phyloP scores from a whole-genome alignment of 2,113 vertebrate species.

The Dolichotis patagonum region DNA sequence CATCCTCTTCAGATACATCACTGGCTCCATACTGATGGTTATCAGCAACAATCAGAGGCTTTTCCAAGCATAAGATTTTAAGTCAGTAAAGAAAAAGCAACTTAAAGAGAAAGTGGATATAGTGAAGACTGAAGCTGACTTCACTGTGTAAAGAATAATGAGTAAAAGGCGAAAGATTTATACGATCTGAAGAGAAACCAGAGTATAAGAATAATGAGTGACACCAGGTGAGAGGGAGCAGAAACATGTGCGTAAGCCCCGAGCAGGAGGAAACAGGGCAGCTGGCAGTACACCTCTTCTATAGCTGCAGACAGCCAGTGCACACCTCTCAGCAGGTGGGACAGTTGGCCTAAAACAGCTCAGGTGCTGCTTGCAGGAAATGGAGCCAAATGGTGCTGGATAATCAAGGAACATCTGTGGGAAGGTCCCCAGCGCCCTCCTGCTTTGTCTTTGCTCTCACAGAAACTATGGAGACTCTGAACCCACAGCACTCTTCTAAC shows the following conservation, averaged over 20 bases:
- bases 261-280: not conserved
- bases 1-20: not conserved
- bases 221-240: not conserved
- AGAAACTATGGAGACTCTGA: not conserved
- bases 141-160: no score
- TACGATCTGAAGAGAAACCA: no score
- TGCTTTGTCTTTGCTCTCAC: not conserved
- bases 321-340: not conserved
- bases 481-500: not conserved
- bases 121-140: not conserved
- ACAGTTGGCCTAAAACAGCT: not conserved
- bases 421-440: not conserved
- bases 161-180: no score
- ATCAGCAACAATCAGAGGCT: not conserved
- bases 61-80: not conserved
- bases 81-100: not conserved
- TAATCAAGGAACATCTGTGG: not conserved
- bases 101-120: not conserved
- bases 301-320: not conserved
- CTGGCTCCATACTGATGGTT: not conserved
- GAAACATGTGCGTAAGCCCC: not conserved
- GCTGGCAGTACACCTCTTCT: not conserved
- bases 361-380: not conserved
- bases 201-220: not conserved
- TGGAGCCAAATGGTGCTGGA: not conserved